Evolutionary conservation across 2,113 vertebrate genomes (phyloP).

Genomic region (Centropus unirufus): DNA sequence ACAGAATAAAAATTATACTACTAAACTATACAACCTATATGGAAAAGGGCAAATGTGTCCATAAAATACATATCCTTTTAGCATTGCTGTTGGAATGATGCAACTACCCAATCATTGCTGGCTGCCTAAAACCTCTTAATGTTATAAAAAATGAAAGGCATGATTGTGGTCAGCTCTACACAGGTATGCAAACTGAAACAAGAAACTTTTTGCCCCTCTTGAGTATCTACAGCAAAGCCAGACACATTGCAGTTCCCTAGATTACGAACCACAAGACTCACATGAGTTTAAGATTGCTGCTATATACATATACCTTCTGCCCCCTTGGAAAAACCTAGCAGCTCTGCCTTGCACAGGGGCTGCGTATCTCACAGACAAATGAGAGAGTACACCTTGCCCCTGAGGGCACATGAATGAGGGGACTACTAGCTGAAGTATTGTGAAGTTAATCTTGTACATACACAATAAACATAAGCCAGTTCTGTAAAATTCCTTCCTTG

Average conservation of each 20-base stretch:
- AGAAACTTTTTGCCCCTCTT: background rate
- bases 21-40: background rate
- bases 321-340: background rate
- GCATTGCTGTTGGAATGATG: background rate
- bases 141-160: background rate
- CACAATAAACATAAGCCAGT: background rate
- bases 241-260: background rate
- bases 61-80: background rate
- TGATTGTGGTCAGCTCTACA: background rate
- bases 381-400: background rate
- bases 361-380: background rate
- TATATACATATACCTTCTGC: background rate
- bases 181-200: constrained; percentile 19
- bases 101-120: background rate
- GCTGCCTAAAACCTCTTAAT: background rate
- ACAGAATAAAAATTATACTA: background rate
- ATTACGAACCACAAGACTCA: background rate
- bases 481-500: background rate
- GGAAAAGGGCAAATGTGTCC: background rate
- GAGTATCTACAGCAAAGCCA: background rate
- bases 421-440: background rate
- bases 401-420: background rate
- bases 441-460: background rate
- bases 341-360: background rate
- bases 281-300: background rate